phyloP scores from a whole-genome alignment of 2,113 vertebrate genomes.

The Junco hyemalis region DNA sequence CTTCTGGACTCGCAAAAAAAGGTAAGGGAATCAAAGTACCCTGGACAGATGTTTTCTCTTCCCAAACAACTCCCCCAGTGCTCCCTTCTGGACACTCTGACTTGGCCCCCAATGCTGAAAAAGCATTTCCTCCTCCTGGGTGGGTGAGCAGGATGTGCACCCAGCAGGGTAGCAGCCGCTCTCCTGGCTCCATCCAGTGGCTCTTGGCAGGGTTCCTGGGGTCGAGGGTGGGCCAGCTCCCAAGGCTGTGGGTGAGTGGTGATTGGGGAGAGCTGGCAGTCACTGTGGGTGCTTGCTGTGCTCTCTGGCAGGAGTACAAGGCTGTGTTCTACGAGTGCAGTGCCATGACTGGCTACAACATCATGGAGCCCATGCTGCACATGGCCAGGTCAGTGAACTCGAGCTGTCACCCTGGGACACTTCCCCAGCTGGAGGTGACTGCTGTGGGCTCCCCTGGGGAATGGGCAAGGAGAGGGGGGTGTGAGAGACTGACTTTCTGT shows the following conservation, averaged over 20 bases:
- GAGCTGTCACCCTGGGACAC: not conserved
- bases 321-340: constrained; percentile 86
- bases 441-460: not conserved
- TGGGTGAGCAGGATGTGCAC: not conserved
- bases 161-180: not conserved
- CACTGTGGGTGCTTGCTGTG: not conserved
- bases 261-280: not conserved
- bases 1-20: not conserved
- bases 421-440: not conserved
- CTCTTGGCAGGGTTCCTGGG: not conserved
- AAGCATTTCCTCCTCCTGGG: not conserved
- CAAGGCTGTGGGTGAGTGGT: too few species aligned
- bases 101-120: not conserved
- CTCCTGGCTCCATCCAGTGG: not conserved
- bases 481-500: not conserved
- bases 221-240: not conserved
- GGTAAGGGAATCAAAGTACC: not conserved
- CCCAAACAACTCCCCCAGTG: not conserved
- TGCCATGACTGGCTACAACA: constrained; percentile 73
- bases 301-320: constrained; percentile 76
- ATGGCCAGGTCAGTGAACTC: constrained; percentile 75
- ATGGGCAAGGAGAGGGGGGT: not conserved
- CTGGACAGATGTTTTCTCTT: not conserved
- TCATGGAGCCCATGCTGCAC: constrained; percentile 77
- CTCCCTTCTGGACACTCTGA: not conserved